Evolutionary conservation across 2,888 invertebrate genomes (phyloP).

Genomic region (Argynnis bischoffii): DNA sequence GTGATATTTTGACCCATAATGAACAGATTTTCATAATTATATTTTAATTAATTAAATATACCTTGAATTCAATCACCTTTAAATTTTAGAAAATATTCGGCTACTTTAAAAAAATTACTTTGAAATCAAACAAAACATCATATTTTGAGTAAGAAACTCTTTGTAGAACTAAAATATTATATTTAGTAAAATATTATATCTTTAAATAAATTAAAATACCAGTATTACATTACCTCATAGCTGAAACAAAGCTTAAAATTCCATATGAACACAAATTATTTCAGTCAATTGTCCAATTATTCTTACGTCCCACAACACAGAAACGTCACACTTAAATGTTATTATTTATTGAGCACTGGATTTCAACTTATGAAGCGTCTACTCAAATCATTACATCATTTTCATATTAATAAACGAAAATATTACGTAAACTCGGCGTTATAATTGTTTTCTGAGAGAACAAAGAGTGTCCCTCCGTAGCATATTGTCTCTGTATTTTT

Average conservation of each 20-base stretch:
- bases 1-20: too few relatives aligned
- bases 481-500: slow-evolving; percentile 61
- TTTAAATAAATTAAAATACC: slow-evolving; percentile 7
- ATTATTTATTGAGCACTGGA: slow-evolving; percentile 32
- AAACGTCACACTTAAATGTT: slow-evolving; percentile 49
- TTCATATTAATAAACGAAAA: slow-evolving; percentile 36
- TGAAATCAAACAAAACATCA: too few relatives aligned
- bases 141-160: too few relatives aligned
- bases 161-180: neutral
- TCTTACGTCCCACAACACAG: slow-evolving; percentile 63
- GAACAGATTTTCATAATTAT: too few relatives aligned
- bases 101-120: too few relatives aligned
- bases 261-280: slow-evolving; percentile 55
- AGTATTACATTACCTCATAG: slow-evolving; percentile 50
- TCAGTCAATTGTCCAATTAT: slow-evolving; percentile 54
- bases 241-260: slow-evolving; percentile 52
- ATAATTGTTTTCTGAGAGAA: slow-evolving; percentile 52
- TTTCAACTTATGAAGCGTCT: slow-evolving; percentile 36
- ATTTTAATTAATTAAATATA: too few relatives aligned
- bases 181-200: neutral
- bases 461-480: slow-evolving; percentile 54
- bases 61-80: too few relatives aligned
- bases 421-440: slow-evolving; percentile 52
- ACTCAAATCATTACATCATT: slow-evolving; percentile 33
- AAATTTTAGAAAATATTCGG: too few relatives aligned